Conservation (phyloP, 2,797 vertebrate species). For the Enteromius treurensis region DNA sequence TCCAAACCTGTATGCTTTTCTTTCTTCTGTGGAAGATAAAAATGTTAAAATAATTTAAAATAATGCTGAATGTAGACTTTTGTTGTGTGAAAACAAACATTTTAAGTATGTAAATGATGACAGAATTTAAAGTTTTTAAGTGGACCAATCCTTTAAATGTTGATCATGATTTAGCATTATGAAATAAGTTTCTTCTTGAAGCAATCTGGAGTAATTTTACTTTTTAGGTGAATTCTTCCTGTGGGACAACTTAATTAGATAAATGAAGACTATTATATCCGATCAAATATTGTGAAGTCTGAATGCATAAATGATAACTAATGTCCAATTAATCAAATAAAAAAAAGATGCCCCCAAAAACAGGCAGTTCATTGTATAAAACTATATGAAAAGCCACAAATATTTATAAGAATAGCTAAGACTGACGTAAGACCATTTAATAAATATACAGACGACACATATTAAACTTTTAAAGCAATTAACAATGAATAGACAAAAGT, state of each 20-base stretch:
- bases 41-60: neutral
- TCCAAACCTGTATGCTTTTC: neutral
- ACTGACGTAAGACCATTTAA: neutral
- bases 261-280: neutral
- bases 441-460: neutral
- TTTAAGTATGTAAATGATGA: neutral
- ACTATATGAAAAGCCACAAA: neutral
- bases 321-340: neutral
- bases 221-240: neutral
- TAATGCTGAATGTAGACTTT: neutral
- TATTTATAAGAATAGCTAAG: neutral
- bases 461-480: conserved; percentile 1
- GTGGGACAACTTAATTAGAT: neutral
- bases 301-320: conserved; percentile 6
- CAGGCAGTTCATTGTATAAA: neutral
- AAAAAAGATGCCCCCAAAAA: neutral
- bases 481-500: conserved; percentile 6
- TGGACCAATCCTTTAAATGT: neutral
- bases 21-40: neutral
- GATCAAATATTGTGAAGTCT: no score
- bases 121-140: neutral
- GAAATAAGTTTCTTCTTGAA: neutral
- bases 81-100: no score
- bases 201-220: neutral
- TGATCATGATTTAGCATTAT: neutral